Base-by-base conservation (phyloP, 2,113 vertebrate species). In the Sinocyclocheilus maitianheensis region DNA sequence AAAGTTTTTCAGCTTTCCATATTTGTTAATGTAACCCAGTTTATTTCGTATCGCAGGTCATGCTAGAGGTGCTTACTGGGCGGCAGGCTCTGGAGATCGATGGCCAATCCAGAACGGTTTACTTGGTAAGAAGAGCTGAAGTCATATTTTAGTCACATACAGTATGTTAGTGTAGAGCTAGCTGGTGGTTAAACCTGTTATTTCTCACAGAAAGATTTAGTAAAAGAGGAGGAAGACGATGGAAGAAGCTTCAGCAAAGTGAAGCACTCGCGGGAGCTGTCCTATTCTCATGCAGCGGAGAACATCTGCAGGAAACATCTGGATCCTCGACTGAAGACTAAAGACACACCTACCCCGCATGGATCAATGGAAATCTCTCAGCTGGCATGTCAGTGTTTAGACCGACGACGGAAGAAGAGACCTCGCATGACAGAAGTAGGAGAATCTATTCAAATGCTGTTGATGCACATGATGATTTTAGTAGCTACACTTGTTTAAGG, bases 31-130 rank as follows among this genome's bases (percentile, higher is more conserved):
- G 3, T 80, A 63, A 63, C 78, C 63, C 14, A 37, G 62, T n/a
- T 30, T 71, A 24, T 30, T 3, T 51, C 2, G 5, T 53, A 16
- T 62, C 26, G 72, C 80, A 98, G 97, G 97, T 98, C 4, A 77
- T 97, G 89, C 89, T 98, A 87, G 97, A 98, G 91, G 92, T 96
- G 6, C 91, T 98, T 90, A 94, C 96, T 0, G 96, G 97, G 9
- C 94, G 95, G 26, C 93, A 90, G 90, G 96, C 97, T 43, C 89
- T 97, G 89, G 94, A 95, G 55, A 88, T 24, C 0, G 88, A 95
- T n/a, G 69, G 63, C 20, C 48, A 86, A 14, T 91, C 90, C 5
- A 84, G 87, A 87, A 91, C 92, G 9, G 91, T 92, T 87, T 98
- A 95, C 88, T 91, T 98, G 96, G 97, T 98, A 84, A 96, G 95